These are phyloP conservation scores for Sylvietta virens DNA, from an alignment of 2,113 vertebrate species.

Conservation along the genomic window DNA sequence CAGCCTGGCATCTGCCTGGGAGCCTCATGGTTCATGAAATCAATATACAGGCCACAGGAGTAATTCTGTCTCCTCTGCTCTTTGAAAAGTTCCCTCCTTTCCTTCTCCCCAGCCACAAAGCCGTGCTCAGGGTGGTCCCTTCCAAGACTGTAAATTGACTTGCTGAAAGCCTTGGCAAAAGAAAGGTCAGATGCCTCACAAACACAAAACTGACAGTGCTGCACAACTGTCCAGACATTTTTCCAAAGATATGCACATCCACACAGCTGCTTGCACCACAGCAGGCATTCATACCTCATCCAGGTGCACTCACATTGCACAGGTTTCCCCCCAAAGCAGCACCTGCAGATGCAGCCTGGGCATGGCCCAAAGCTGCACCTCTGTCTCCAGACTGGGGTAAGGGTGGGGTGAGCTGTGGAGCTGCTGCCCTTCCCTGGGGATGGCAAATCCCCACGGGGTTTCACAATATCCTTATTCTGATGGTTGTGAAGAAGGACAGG, in stretches of 20 bases:
- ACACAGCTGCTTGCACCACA: background rate
- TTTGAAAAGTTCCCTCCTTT: background rate
- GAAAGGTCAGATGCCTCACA: slow-evolving; percentile 30
- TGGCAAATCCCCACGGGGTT: background rate
- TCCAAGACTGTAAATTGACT: slow-evolving; percentile 18
- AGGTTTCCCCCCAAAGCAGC: background rate
- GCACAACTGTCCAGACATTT: background rate
- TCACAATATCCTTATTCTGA: background rate
- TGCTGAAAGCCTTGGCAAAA: slow-evolving; percentile 45
- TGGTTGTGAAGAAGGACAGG: background rate
- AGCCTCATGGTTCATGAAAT: background rate
- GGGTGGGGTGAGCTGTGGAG: background rate
- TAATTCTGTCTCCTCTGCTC: background rate
- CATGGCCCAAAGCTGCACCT: background rate
- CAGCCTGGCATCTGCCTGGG: background rate
- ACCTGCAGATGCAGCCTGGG: background rate
- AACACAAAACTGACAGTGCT: background rate
- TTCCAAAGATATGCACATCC: background rate
- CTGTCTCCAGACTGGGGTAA: background rate
- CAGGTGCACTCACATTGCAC: background rate
- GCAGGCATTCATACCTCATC: background rate
- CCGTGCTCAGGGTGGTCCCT: slow-evolving; percentile 38
- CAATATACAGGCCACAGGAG: background rate
- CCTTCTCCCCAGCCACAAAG: background rate
- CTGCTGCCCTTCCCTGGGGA: background rate